Conservation (phyloP, 2,888 invertebrate genomes). For the Spisula solida region DNA sequence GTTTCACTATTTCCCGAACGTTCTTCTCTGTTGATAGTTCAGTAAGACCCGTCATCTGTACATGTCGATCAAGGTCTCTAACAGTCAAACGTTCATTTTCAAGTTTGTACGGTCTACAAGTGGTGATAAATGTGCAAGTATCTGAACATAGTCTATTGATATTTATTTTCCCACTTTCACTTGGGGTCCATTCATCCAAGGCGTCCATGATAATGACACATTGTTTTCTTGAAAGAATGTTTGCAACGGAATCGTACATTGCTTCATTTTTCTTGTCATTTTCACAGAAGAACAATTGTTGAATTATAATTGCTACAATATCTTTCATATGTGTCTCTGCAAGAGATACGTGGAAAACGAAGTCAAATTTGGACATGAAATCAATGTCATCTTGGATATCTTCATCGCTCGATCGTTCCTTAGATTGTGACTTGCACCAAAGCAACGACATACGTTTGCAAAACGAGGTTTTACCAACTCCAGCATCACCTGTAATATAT, state of each 20-base stretch:
- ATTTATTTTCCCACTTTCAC: neutral
- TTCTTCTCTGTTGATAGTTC: neutral
- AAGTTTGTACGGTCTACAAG: neutral
- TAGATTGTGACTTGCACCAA: neutral
- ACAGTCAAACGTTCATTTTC: too few species aligned
- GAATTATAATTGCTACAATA: neutral
- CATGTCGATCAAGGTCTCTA: neutral
- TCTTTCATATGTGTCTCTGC: too few species aligned
- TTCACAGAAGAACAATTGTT: neutral
- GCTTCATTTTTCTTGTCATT: neutral
- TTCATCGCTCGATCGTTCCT: neutral
- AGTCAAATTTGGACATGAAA: too few species aligned
- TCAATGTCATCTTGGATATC: neutral
- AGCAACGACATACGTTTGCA: too few species aligned
- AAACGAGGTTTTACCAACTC: too few species aligned
- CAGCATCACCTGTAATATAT: too few species aligned
- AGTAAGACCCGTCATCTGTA: neutral
- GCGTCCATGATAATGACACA: neutral
- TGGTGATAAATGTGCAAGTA: neutral
- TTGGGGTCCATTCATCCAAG: constrained; percentile 3
- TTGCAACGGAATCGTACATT: too few species aligned
- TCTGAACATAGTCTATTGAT: neutral
- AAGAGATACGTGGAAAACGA: too few species aligned
- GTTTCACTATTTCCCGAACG: neutral
- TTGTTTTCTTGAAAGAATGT: too few species aligned